Base-by-base conservation (phyloP, 2,888 invertebrate genomes). In the Gastrophysa polygoni region DNA sequence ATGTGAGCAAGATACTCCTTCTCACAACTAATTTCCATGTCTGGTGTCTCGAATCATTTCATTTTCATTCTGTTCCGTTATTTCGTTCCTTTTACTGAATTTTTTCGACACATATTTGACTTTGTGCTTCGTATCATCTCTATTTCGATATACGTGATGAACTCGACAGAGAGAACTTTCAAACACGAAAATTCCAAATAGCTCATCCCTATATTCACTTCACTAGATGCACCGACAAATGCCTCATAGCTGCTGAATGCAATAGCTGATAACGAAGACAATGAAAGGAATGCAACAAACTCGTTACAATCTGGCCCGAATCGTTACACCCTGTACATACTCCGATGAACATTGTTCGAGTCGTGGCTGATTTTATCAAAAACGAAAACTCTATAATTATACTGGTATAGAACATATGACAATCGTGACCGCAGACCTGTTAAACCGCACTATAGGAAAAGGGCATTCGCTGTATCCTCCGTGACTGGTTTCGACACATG, bases 401-500 rank as follows among this genome's bases (percentile, higher is more conserved):
- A 59, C 57, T 62, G 59, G 67, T 61, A 55, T 62, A 60, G 68
- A 76, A 71, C 78, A 79, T 75, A 78, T 75, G 78, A 78, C 77
- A 76, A 73, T 73, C 74, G 75, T 71, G 70, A 77, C 77, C 76
- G 71, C 75, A 75, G 73, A 78, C 73, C 76, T 78, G 78, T 75
- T 76, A 78, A 77, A 77, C 78, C 77, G 73, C 78, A 77, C 71
- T 71, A 64, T 66, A 66, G 67, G 64, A 71, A 73, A 75, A 74
- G 74, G 75, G 76, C 72, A 73, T 71, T 69, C 71, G 73, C 72
- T 71, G 73, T 71, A 74, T 76, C 77, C 75, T 77, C 72, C 75
- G 72, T 71, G 74, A 70, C 71, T 69, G 72, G 70, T 64, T 71
- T 71, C 71, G 75, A 77, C 79, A 79, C 79, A 80, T 80, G 79